Evolutionary conservation across 1,140 invertebrate genomes (phyloP), one percentile per base, ranked within the genome.

Genomic region (Solen grandis): DNA sequence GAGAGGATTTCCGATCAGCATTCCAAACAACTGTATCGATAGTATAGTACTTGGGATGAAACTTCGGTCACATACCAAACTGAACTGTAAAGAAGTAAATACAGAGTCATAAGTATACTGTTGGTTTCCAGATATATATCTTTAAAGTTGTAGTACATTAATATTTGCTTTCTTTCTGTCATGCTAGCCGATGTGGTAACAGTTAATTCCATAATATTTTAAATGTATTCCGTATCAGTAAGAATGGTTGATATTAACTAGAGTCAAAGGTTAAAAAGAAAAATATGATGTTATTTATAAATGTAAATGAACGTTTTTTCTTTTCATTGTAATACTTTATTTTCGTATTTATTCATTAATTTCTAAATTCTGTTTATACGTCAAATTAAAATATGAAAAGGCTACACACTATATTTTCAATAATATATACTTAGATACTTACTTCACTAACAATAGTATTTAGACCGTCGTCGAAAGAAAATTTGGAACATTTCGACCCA

Each of bases 21-120:
- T 75, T 5, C 89, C 89, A 0, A 65, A 81, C 88, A 90, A 89
- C 62, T 89, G 88, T 3, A 90, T 81, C 2, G 84, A 86, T 1
- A 85, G 88, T 19, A 88, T 85, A 0, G 83, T 57, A 29, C 83
- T 60, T 2, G 70, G 62, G 5, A 87, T 62, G 70, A 79, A 88
- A 0, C 72, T 68, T 5, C 73, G 38, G 22, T 87, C 81, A 79
- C 89, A 90, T 0, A 89, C 69, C 13, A 90, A 79, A 19, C 81
- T 54, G 84, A 84, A 90, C 87, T 89, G 70, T 33, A 66, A 76
- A 41, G 0, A 8, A 22, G 52, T 29, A 14, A 14, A 10, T 16
- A 25, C 29, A 16, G 13, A 25, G 14, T 33, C 29, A 8, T 63
- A 10, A 33, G 36, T 13, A 63, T 5, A 33, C 13, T 50, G 13